Percentiles rank a stretch among this genome's conserved stretches.
phyloP scores from a whole-genome alignment of 1,140 invertebrate species.

The Drosophila sp. region DNA sequence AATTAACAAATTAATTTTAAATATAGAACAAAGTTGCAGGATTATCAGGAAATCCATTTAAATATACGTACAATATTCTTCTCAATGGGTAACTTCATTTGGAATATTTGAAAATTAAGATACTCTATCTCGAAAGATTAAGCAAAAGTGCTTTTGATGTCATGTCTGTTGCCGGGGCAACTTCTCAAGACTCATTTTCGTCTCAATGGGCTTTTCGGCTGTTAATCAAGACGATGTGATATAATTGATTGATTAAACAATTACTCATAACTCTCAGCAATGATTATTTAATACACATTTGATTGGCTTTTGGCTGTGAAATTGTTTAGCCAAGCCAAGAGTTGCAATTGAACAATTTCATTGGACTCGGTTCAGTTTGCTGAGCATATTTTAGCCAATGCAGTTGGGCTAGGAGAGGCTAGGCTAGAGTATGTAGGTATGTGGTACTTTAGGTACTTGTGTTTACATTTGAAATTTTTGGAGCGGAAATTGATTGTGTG shows the following conservation, averaged over 20 bases:
- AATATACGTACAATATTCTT: too few species aligned
- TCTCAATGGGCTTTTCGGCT: not conserved
- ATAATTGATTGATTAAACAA: conserved; percentile 34
- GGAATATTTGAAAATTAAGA: too few species aligned
- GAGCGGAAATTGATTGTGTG: conserved; percentile 82
- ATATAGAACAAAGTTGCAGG: too few species aligned
- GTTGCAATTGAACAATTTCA: conserved; percentile 6
- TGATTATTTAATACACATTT: conserved; percentile 36
- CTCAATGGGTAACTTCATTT: too few species aligned
- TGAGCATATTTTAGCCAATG: conserved; percentile 5
- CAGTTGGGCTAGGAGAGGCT: not conserved
- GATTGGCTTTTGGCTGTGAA: not conserved
- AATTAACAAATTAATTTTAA: too few species aligned
- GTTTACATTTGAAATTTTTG: conserved; percentile 61
- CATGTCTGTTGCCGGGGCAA: too few species aligned
- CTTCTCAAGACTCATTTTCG: not conserved
- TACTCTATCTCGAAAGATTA: too few species aligned
- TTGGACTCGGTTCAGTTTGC: not conserved
- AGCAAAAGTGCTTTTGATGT: too few species aligned
- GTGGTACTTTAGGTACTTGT: conserved; percentile 14
- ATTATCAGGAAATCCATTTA: too few species aligned
- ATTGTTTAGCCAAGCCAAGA: not conserved
- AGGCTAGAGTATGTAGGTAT: not conserved
- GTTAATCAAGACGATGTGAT: conserved; percentile 1
- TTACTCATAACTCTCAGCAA: conserved; percentile 37